These are phyloP conservation scores for Pachycephala philippinensis DNA, from an alignment of 2,113 vertebrate genomes.

Conservation along the genomic window DNA sequence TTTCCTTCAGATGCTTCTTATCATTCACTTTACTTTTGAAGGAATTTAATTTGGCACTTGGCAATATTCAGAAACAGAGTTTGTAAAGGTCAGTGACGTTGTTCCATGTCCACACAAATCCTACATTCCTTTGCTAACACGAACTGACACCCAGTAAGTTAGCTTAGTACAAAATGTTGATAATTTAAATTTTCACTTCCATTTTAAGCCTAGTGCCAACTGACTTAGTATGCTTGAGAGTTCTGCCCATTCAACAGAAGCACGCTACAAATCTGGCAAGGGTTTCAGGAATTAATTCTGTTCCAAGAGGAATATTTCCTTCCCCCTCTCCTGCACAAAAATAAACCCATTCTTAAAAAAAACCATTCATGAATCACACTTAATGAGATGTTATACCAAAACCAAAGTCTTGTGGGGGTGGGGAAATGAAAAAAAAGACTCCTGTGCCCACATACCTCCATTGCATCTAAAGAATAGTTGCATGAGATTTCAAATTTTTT, in stretches of 20 bases:
- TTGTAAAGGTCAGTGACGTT: neutral
- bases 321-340: neutral
- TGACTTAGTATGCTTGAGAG: neutral
- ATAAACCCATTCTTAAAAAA: neutral
- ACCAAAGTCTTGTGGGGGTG: neutral
- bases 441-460: slow-evolving; percentile 81
- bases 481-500: slow-evolving; percentile 98
- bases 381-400: neutral
- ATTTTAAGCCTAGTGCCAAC: neutral
- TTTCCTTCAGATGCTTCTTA: neutral
- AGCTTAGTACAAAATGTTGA: neutral
- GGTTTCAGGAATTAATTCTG: neutral
- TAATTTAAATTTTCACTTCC: neutral
- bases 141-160: neutral
- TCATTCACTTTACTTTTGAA: neutral
- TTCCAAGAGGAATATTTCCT: neutral
- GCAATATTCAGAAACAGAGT: neutral
- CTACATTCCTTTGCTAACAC: neutral
- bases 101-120: neutral
- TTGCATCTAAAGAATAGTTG: slow-evolving; percentile 93
- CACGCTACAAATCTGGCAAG: neutral
- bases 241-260: neutral
- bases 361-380: neutral
- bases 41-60: neutral
- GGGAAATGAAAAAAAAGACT: neutral